Evolutionary conservation across 2,797 vertebrate genomes (phyloP).

Genomic region (Gymnodraco acuticeps): DNA sequence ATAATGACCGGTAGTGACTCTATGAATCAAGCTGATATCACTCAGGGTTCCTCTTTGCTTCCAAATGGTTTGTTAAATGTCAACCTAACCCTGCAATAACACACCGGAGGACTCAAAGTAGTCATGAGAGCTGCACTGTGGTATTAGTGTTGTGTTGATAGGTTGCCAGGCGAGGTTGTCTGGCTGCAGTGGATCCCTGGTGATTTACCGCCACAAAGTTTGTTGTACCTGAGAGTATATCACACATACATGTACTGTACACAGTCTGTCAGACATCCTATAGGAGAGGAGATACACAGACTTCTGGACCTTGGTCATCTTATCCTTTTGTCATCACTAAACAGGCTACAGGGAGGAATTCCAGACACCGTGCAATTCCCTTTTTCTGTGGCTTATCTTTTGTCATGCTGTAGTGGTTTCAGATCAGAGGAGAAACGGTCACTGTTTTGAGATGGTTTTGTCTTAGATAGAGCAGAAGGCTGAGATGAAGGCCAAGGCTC

Average conservation of each 20-base stretch:
- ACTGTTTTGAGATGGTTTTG: constrained; percentile 11
- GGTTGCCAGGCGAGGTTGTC: constrained; percentile 74
- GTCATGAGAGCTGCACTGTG: constrained; percentile 14
- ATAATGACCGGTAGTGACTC: not conserved
- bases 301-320: not conserved
- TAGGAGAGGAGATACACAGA: constrained; percentile 15
- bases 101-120: constrained; percentile 15
- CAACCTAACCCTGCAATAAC: constrained; percentile 5
- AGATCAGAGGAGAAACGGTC: constrained; percentile 1
- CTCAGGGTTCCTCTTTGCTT: not conserved
- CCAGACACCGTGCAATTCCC: not conserved
- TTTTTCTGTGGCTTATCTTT: constrained; percentile 6
- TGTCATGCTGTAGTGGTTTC: not conserved
- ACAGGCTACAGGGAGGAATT: not conserved
- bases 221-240: constrained; percentile 45
- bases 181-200: constrained; percentile 50
- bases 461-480: constrained; percentile 7
- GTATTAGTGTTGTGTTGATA: constrained; percentile 48
- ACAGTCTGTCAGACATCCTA: constrained; percentile 9
- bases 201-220: constrained; percentile 37
- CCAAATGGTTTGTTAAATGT: constrained; percentile 4
- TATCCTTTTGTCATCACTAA: not conserved
- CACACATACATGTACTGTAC: constrained; percentile 6
- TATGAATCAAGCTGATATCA: not conserved
- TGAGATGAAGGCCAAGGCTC: constrained; percentile 73